These are phyloP conservation scores for Lethenteron camtschaticum DNA, from an alignment of 2,113 vertebrate species.

Conservation along the genomic window DNA sequence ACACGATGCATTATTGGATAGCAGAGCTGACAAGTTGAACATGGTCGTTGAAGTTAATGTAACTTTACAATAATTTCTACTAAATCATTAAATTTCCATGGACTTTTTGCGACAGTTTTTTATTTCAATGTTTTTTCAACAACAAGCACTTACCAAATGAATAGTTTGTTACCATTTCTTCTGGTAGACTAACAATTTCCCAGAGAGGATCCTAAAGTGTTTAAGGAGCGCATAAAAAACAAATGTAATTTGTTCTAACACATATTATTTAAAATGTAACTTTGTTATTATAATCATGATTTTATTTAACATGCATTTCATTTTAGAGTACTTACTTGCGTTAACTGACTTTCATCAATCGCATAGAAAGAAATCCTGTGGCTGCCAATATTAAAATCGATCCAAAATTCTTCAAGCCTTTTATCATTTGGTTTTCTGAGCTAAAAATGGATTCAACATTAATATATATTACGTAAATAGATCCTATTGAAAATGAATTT, in stretches of 20 bases:
- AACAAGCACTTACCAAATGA: too few species aligned
- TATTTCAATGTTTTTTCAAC: too few species aligned
- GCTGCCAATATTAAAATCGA: conserved; percentile 78
- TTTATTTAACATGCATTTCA: background rate
- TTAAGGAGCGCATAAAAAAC: background rate
- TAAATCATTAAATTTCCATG: too few species aligned
- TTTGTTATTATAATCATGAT: conserved; percentile 1
- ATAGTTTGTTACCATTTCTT: conserved; percentile 45
- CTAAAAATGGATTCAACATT: conserved; percentile 21
- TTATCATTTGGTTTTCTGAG: conserved; percentile 62
- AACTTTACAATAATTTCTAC: too few species aligned
- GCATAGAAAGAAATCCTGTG: conserved; percentile 69
- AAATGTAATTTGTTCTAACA: background rate
- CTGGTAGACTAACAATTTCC: conserved; percentile 55
- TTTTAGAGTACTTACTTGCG: conserved; percentile 7
- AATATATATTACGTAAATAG: background rate
- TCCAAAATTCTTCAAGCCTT: conserved; percentile 78
- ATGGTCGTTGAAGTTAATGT: too few species aligned
- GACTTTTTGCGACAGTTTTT: too few species aligned
- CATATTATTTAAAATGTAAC: background rate
- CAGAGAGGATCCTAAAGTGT: conserved; percentile 43
- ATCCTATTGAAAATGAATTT: background rate
- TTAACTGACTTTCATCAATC: conserved; percentile 30
- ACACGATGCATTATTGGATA: too few species aligned
- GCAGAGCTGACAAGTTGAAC: too few species aligned